Evolutionary conservation across 2,888 invertebrate genomes (phyloP).

Genomic region (Pasiphila rectangulata): DNA sequence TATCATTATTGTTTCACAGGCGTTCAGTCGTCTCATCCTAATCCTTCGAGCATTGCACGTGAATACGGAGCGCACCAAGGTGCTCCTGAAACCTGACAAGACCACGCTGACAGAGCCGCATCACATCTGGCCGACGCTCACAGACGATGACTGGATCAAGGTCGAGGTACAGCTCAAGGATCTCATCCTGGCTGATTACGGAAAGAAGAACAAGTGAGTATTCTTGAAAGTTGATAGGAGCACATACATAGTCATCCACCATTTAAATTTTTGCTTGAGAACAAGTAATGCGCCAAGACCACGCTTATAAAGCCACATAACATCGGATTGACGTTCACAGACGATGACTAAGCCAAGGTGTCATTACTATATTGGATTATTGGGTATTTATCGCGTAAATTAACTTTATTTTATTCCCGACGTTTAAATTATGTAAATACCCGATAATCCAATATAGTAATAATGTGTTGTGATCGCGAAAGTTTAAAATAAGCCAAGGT

Average conservation of each 20-base stretch:
- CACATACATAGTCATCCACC: no score
- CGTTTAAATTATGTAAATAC: no score
- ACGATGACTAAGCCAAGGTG: conserved; percentile 99
- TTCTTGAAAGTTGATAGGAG: no score
- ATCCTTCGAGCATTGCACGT: conserved; percentile 98
- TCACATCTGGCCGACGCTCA: conserved; percentile 99
- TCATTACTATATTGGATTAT: no score
- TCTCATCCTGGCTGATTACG: conserved; percentile 98
- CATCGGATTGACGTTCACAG: conserved; percentile 98
- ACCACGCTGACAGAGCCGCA: conserved; percentile 99
- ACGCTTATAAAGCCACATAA: conserved; percentile 99
- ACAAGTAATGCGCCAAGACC: no score
- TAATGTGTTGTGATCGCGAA: no score
- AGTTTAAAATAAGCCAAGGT: no score
- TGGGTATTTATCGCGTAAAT: no score
- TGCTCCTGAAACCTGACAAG: conserved; percentile 98
- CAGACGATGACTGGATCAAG: conserved; percentile 99
- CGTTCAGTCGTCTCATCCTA: conserved; percentile 97
- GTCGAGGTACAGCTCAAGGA: conserved; percentile 99
- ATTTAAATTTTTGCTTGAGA: no score
- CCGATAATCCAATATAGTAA: no score
- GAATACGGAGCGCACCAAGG: conserved; percentile 99
- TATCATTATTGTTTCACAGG: conserved; percentile 76
- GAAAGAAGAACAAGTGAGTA: conserved; percentile 98
- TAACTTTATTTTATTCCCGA: no score